A percentile compares a stretch with the other conserved stretches of the same genome.
Conservation (phyloP, 2,113 vertebrate genomes). For the Podocnemis expansa region DNA sequence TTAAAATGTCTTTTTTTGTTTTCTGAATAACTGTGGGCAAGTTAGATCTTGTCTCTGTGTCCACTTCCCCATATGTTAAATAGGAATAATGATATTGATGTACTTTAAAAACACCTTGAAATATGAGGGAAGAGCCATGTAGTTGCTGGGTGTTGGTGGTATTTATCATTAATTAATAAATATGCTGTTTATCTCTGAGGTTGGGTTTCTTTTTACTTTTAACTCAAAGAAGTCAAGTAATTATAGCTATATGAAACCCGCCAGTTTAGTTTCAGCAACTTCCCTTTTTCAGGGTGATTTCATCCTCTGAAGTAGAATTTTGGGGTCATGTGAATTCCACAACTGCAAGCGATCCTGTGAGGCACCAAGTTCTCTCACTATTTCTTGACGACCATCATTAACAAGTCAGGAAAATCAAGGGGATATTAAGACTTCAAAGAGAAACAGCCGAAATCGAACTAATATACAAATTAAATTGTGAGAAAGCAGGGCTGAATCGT, state of each 20-base stretch:
- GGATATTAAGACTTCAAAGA: no score
- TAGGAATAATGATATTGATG: neutral
- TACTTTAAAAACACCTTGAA: neutral
- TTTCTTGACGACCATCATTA: no score
- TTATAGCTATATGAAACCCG: neutral
- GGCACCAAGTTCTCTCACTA: neutral
- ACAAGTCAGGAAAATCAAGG: no score
- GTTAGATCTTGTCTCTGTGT: neutral
- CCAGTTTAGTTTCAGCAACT: neutral
- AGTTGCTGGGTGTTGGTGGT: neutral
- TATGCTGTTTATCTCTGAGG: neutral
- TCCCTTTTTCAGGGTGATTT: neutral
- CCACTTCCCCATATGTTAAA: neutral
- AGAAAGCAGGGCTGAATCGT: no score
- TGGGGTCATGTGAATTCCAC: neutral
- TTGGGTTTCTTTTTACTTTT: neutral
- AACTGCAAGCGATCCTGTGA: neutral
- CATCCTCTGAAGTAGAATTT: rapidly evolving
- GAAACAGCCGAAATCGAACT: no score
- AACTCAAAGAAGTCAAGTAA: neutral
- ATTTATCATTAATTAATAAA: neutral
- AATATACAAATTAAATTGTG: no score
- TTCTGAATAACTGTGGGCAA: neutral
- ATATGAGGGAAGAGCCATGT: neutral
- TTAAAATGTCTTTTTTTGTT: neutral